These are phyloP conservation scores for Apis laboriosa DNA, from an alignment of 1,140 invertebrate species.

Conservation along the genomic window DNA sequence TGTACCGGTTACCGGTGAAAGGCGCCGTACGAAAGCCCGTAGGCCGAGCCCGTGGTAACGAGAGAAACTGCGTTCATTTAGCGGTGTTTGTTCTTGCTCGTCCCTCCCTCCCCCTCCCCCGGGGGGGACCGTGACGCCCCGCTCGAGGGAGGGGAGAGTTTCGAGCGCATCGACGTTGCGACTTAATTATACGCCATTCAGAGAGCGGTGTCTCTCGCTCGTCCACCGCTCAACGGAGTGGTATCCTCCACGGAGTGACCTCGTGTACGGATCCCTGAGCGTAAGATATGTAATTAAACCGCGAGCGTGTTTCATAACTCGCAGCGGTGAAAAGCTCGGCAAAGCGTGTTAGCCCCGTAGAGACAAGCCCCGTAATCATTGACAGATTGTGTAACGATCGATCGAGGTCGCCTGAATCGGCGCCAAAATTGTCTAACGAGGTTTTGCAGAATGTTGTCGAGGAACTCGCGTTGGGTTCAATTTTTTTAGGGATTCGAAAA, in stretches of 20 bases:
- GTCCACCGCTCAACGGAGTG: constrained; percentile 46
- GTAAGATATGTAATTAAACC: constrained; percentile 35
- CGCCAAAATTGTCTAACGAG: constrained; percentile 12
- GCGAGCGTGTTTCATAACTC: constrained; percentile 21
- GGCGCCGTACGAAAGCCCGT: constrained; percentile 52
- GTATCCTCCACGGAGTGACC: constrained; percentile 58
- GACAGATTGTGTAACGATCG: constrained; percentile 20
- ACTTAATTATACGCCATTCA: constrained; percentile 80
- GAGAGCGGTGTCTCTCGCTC: constrained; percentile 72
- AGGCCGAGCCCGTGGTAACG: constrained; percentile 59
- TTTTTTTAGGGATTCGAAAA: no score
- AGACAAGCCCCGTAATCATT: constrained; percentile 23
- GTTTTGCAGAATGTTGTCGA: neutral
- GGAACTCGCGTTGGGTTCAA: no score
- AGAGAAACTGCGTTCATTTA: constrained; percentile 74
- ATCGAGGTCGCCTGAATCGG: constrained; percentile 20
- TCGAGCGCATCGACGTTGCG: constrained; percentile 70
- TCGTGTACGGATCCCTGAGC: constrained; percentile 3
- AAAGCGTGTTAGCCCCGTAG: neutral
- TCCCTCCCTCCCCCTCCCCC: constrained; percentile 68
- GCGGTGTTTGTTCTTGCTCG: constrained; percentile 75
- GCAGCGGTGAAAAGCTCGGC: neutral
- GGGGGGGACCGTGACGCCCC: constrained; percentile 36
- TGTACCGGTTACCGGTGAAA: constrained; percentile 47
- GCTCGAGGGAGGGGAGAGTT: constrained; percentile 28